phyloP scores from a whole-genome alignment of 2,797 vertebrate genomes.

The Acanthiza pusilla region DNA sequence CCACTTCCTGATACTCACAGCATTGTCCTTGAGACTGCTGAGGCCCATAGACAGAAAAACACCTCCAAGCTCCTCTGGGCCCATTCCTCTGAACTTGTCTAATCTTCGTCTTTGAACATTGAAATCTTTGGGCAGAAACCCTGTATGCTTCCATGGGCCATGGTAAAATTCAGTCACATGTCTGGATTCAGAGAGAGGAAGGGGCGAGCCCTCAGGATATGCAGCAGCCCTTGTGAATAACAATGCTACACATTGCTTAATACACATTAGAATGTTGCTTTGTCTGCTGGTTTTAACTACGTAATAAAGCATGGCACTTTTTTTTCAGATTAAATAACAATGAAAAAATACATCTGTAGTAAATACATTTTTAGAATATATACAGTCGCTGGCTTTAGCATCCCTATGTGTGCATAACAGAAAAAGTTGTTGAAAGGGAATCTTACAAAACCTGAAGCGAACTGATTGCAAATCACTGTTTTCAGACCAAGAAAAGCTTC shows the following conservation, averaged over 20 bases:
- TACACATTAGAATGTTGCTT: background rate
- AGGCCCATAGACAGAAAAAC: background rate
- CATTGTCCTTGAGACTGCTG: background rate
- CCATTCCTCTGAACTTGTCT: background rate
- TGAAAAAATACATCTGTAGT: background rate
- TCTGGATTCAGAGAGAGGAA: background rate
- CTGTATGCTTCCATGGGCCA: background rate
- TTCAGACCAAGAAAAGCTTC: background rate
- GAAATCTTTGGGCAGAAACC: background rate
- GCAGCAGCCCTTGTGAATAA: background rate
- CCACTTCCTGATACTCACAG: background rate
- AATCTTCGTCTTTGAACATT: background rate
- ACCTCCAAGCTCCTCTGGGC: background rate
- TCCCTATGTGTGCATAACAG: accelerated
- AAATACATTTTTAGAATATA: background rate
- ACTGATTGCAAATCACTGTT: background rate
- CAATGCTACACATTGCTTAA: background rate
- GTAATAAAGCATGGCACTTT: background rate
- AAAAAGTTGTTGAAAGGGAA: background rate
- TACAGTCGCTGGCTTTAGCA: background rate
- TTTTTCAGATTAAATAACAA: background rate
- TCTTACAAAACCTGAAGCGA: background rate
- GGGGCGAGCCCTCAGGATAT: background rate
- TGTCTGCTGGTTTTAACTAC: background rate
- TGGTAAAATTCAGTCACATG: background rate